Evolutionary conservation across 2,888 invertebrate species (phyloP).

Genomic region (Limnephilus auricula): DNA sequence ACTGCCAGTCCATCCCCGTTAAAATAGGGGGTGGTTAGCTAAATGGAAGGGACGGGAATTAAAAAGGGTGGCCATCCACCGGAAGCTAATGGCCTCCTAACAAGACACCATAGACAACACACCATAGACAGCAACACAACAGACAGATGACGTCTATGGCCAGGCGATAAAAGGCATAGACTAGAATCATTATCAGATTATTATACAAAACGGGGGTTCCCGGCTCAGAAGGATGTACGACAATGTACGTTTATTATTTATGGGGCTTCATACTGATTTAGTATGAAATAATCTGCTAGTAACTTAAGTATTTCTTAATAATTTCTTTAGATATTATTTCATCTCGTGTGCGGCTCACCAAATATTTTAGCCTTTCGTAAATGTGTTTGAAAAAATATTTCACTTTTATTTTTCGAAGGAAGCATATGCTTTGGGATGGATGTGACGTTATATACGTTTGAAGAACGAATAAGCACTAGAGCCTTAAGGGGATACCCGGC

Average conservation of each 20-base stretch:
- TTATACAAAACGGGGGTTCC: not conserved
- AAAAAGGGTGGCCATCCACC: slow-evolving; percentile 9
- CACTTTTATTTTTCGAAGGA: too few relatives aligned
- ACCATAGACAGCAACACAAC: not conserved
- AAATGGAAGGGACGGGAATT: slow-evolving; percentile 2
- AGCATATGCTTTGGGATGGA: too few relatives aligned
- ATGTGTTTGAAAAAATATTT: too few relatives aligned
- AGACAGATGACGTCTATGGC: slow-evolving; percentile 9
- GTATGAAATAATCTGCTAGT: too few relatives aligned
- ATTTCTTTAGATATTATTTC: too few relatives aligned
- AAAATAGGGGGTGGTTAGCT: not conserved
- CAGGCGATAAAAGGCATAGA: slow-evolving; percentile 12
- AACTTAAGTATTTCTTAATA: too few relatives aligned
- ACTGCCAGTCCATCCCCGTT: not conserved
- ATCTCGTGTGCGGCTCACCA: too few relatives aligned
- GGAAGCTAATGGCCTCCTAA: slow-evolving; percentile 29
- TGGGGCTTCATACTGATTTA: too few relatives aligned
- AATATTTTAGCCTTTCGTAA: too few relatives aligned
- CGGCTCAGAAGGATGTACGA: not conserved
- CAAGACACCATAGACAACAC: not conserved
- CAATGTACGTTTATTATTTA: not conserved
- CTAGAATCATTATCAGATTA: not conserved
- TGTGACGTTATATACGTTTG: too few relatives aligned
- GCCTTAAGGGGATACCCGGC: too few relatives aligned
- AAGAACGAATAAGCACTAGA: too few relatives aligned